Base-by-base conservation (phyloP, 37 sponge, comb jelly and placozoan genomes). In the Hormiphora californensis region DNA sequence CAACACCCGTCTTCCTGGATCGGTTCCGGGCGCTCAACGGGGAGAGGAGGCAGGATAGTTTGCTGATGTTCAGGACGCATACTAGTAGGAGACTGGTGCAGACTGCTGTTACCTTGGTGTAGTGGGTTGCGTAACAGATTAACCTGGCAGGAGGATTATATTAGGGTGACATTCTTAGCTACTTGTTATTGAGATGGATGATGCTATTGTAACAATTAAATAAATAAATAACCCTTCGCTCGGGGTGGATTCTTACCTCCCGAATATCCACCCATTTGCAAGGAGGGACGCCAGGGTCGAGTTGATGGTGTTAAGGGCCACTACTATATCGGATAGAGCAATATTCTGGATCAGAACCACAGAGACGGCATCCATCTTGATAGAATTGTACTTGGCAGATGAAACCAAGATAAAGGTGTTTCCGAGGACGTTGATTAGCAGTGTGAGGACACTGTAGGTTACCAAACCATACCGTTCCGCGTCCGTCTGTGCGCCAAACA, bases 31-130 rank as follows among this genome's bases (percentile, higher is more conserved):
- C 9, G 46, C 81, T 17, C 46, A 73, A 33, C 0, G 81, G 81
- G 12, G 21, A 33, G 9, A 36, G 46, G 1, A 73, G 5, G 44
- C 35, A 33, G 2, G 23, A 19, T 25, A 73, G 81, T 46, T 73
- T 73, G 81, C 3, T 73, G 7, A 73, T 73, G 44, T 73, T 43
- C 81, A 73, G 40, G 27, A 36, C 81, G 43, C 81, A 73, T 43
- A 73, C 43, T n/a, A 73, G 81, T 22, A 33, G 46, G 5, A 36
- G 39, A 11, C 46, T 46, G 0, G 81, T 43, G 12, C 40, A 19
- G 81, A 73, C 40, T 27, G 43, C 43, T 11, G 81, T 43, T 21
- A 40, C 81, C 23, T 73, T 73, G 44, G 43, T 1, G 46, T 40
- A 73, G 46, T 73, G 41, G 39, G 40, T 33, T 21, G 43, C 11